These are phyloP conservation scores for Euclidia mi DNA, from an alignment of 2,888 invertebrate species.

Conservation along the genomic window DNA sequence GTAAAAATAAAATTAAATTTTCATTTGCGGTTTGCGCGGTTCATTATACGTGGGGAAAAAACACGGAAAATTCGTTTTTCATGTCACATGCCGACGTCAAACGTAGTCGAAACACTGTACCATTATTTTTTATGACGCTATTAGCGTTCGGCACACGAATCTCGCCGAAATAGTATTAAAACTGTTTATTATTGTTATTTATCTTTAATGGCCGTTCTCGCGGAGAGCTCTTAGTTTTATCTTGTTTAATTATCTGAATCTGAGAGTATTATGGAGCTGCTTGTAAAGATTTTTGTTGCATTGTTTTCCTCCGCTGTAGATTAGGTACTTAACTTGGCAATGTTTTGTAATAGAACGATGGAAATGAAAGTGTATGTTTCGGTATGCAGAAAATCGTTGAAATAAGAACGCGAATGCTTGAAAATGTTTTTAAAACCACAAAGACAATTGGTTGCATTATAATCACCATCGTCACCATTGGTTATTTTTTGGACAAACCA, in stretches of 20 bases:
- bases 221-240: slow-evolving; percentile 17
- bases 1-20: slow-evolving; percentile 50
- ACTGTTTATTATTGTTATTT: slow-evolving; percentile 32
- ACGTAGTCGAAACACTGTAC: slow-evolving; percentile 60
- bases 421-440: too few species aligned
- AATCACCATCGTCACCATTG: too few species aligned
- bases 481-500: too few species aligned
- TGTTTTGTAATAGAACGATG: neutral
- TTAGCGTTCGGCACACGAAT: slow-evolving; percentile 53
- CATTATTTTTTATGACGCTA: slow-evolving; percentile 61
- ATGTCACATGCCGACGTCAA: slow-evolving; percentile 63
- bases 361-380: too few species aligned
- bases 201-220: slow-evolving; percentile 21
- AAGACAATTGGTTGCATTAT: too few species aligned
- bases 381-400: too few species aligned
- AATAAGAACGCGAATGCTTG: too few species aligned
- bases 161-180: slow-evolving; percentile 32
- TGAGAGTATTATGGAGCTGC: slow-evolving; percentile 13
- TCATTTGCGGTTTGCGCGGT: slow-evolving; percentile 33
- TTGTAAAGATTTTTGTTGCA: slow-evolving; percentile 5
- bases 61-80: slow-evolving; percentile 57
- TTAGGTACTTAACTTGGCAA: neutral
- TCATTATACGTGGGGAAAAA: slow-evolving; percentile 46
- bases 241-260: slow-evolving; percentile 24
- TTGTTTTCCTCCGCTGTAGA: neutral